Base-by-base conservation (phyloP, 2,888 invertebrate species). In the Hirtodrosophila alboralis region DNA sequence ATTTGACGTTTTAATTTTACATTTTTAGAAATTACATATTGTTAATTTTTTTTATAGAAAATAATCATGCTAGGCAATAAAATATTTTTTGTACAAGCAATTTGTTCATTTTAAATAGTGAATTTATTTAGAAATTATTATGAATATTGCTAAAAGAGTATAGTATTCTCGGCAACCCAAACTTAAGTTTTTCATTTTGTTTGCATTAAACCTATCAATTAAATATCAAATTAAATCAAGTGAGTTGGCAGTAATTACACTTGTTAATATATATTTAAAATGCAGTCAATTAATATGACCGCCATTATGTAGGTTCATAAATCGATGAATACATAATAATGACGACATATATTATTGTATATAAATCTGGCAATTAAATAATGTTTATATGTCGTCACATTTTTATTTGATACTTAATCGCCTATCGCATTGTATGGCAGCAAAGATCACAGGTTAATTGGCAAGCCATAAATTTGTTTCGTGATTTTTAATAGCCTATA, bases 391-490 rank as follows among this genome's bases (percentile, higher is more conserved):
- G 23, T 23, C 7, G 8, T 23, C 18, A 6, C 23, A 18, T 44
- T 18, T 38, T 33, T 38, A 47, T 60, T 54, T 48, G 26, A 57
- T 57, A 41, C 33, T 44, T 47, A 52, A 72, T 52, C 34, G 54
- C 43, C 26, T n/a, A 45, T 48, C 37, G 30, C 43, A n/a, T 49
- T 10, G 14, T 16, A 10, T 51, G 28, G 33, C 40, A 40, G 37
- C 41, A 60, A 57, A 54, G 53, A 44, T 60, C 54, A 61, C 44
- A 71, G 58, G 66, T 66, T 63, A 68, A 73, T 73, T 62, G 64
- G 23, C 40, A 47, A 41, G 31, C 38, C 36, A 56, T 71, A 76
- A 71, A 61, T 67, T 52, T 48, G 37, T 57, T 47, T 43, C n/a
- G 34, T 40, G 48, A 38, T 53, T 56, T 43, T 14, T 44, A 18